These are phyloP conservation scores for Lacanobia oleracea DNA, from an alignment of 2,888 invertebrate species.

Conservation along the genomic window DNA sequence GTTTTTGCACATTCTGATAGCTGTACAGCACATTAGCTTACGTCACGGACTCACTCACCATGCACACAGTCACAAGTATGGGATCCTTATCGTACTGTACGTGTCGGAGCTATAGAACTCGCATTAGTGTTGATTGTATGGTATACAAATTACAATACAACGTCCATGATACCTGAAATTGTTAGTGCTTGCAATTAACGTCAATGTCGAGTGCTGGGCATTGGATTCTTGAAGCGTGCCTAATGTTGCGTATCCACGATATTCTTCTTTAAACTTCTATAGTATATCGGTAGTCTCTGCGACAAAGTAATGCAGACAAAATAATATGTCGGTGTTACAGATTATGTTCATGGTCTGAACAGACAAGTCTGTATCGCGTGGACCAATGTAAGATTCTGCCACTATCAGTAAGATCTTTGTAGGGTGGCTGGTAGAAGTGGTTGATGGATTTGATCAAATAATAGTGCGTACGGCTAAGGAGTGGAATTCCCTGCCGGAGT, in stretches of 20 bases:
- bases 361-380: background rate
- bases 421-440: background rate
- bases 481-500: too few species aligned
- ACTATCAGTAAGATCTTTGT: background rate
- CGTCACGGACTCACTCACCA: conserved; percentile 26
- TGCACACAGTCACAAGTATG: conserved; percentile 19
- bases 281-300: too few species aligned
- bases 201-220: background rate
- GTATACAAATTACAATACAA: conserved; percentile 8
- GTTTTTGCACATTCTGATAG: conserved; percentile 60
- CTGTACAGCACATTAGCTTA: conserved; percentile 44
- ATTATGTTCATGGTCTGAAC: too few species aligned
- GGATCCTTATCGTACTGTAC: conserved; percentile 29
- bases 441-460: too few species aligned
- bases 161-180: conserved; percentile 18
- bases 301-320: background rate
- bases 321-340: too few species aligned
- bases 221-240: background rate
- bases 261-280: too few species aligned
- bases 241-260: too few species aligned
- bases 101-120: conserved; percentile 4
- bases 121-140: conserved; percentile 16
- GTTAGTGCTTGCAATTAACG: background rate
- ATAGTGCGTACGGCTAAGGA: too few species aligned
- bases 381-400: background rate